Evolutionary conservation across 2,113 vertebrate species (phyloP).

Genomic region (Bubo blakistoni): DNA sequence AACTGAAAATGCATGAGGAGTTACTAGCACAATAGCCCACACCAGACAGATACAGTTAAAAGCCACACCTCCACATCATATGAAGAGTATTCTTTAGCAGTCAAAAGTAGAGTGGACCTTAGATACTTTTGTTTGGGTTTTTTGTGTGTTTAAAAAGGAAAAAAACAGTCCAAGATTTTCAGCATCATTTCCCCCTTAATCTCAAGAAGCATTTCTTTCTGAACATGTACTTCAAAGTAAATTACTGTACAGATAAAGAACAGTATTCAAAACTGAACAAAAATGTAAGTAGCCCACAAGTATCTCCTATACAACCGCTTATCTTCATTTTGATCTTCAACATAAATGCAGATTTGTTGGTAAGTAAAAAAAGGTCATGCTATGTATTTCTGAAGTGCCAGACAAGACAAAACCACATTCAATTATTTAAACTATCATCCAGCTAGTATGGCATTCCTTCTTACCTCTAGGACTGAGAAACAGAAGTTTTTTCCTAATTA

Average conservation of each 20-base stretch:
- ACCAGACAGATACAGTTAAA: neutral
- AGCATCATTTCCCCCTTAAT: neutral
- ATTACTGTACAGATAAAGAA: neutral
- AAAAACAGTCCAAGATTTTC: neutral
- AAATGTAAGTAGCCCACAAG: neutral
- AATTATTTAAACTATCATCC: neutral
- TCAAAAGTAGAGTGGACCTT: neutral
- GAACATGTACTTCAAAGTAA: neutral
- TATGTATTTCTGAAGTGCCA: neutral
- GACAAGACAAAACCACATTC: neutral
- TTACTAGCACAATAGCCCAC: neutral
- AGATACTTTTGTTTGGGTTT: neutral
- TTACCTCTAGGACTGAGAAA: neutral
- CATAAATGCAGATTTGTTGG: neutral
- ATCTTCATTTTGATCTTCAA: constrained; percentile 1
- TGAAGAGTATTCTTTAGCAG: neutral
- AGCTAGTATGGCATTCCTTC: neutral
- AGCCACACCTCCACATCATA: neutral
- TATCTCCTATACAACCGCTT: neutral
- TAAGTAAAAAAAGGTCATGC: neutral
- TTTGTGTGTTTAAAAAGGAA: neutral
- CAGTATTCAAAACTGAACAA: neutral
- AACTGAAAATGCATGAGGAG: constrained; percentile 27
- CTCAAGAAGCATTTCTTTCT: neutral
- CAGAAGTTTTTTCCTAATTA: neutral